Conservation (phyloP, 2,888 invertebrate genomes). For the Azorinus chamasolen region DNA sequence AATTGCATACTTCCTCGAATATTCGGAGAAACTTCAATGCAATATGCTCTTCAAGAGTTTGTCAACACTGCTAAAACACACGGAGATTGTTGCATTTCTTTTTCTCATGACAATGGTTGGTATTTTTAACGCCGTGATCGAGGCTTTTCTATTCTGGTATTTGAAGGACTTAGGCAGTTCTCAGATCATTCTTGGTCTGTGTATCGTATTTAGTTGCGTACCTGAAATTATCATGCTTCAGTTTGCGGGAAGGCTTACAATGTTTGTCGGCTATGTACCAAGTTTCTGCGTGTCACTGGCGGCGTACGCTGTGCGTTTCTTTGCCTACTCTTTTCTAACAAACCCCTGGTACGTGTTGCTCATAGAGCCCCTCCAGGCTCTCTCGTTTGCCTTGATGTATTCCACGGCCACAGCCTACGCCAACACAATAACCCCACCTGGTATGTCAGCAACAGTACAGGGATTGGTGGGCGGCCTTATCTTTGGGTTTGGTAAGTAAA, state of each 20-base stretch:
- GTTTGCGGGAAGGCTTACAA: conserved; percentile 93
- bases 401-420: conserved; percentile 96
- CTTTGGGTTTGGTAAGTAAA: conserved; percentile 92
- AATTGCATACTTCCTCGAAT: conserved; percentile 88
- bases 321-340: conserved; percentile 92
- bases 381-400: conserved; percentile 97
- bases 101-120: conserved; percentile 93
- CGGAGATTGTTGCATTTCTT: conserved; percentile 93
- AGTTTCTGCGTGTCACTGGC: conserved; percentile 94
- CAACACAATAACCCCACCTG: conserved; percentile 93
- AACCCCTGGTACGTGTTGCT: conserved; percentile 95
- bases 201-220: conserved; percentile 72
- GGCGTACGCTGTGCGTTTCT: conserved; percentile 92
- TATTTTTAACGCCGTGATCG: conserved; percentile 95
- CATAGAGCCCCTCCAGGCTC: conserved; percentile 94
- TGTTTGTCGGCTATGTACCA: conserved; percentile 91
- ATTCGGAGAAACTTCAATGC: conserved; percentile 67
- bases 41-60: conserved; percentile 90
- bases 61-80: conserved; percentile 91
- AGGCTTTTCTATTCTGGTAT: conserved; percentile 95
- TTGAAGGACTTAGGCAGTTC: conserved; percentile 87
- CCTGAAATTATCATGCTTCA: conserved; percentile 88
- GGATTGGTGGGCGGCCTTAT: conserved; percentile 95
- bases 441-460: conserved; percentile 93
- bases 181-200: conserved; percentile 77